phyloP scores from a whole-genome alignment of 2,888 invertebrate genomes.

The Campaea margaritaria region DNA sequence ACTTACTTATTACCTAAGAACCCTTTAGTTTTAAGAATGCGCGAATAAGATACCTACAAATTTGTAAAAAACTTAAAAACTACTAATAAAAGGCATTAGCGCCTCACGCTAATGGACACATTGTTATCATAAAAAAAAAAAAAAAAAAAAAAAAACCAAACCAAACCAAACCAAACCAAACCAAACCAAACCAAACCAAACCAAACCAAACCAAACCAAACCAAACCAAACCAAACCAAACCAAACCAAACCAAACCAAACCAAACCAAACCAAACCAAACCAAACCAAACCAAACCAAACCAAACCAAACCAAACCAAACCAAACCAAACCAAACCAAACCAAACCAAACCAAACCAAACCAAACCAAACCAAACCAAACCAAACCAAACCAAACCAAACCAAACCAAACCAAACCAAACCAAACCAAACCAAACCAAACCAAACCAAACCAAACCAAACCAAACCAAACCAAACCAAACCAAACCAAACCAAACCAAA shows the following conservation, averaged over 20 bases:
- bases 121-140: too few relatives aligned
- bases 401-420: not conserved
- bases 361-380: not conserved
- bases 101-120: too few relatives aligned
- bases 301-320: not conserved
- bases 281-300: constrained; percentile 1
- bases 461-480: not conserved
- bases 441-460: constrained; percentile 2
- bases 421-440: not conserved
- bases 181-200: constrained; percentile 8
- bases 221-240: constrained; percentile 43
- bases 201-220: constrained; percentile 8
- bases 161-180: constrained; percentile 7
- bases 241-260: constrained; percentile 2
- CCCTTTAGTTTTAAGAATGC: too few relatives aligned
- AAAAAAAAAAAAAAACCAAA: too few relatives aligned
- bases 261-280: not conserved
- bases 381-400: constrained; percentile 1
- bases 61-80: too few relatives aligned
- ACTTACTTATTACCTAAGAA: too few relatives aligned
- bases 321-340: not conserved
- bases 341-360: not conserved
- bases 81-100: too few relatives aligned
- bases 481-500: constrained; percentile 1
- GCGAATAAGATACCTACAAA: too few relatives aligned